Evolutionary conservation across 2,797 vertebrate species (phyloP), one percentile per base, ranked within the genome.

Genomic region (Thalassophryne amazonica): DNA sequence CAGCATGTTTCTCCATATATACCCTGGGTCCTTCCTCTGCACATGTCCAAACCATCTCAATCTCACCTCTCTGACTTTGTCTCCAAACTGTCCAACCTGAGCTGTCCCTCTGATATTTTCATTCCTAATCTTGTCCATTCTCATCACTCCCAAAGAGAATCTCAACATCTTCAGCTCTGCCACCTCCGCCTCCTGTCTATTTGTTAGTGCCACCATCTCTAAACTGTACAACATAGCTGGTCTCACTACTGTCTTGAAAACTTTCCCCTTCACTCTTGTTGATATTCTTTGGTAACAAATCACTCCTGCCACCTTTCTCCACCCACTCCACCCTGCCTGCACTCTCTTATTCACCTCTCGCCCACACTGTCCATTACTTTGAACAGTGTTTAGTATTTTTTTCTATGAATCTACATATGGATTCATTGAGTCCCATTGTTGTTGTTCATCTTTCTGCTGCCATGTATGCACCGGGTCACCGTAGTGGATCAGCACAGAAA

Each of bases 21-120:
- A 42, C 48, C 56, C 66, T 55, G 58, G 58, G 63, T 56, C 53
- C 29, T 54, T 58, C 27, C 62, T 60, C 43, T 24, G 15, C 20
- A 38, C 21, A 38, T 38, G 21, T 38, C 21, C 21, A 38, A 23
- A 38, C 35, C 21, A 38, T 38, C 21, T 8, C 20, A 14, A 14
- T 13, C 21, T 35, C 49, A 9, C n/a, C 46, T 49, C 34, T 15
- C 17, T 28, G 8, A 11, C 25, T 8, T 28, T 28, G 11, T 28
- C 25, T 40, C 38, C 38, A 40, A 40, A 40, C 35, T 24, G 35
- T 22, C 16, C 35, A 38, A 38, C 15, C 23, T 40, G 15, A 40
- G 22, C 23, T 27, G 21, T 40, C 37, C 17, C 11, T 27, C 13
- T 1, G 11, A 40, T 40, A 2, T 27, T 40, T 23, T 51, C 35